Evolutionary conservation across 1,140 invertebrate genomes (phyloP), one percentile per base, ranked within the genome.

Genomic region (Eupristina koningsbergeri): DNA sequence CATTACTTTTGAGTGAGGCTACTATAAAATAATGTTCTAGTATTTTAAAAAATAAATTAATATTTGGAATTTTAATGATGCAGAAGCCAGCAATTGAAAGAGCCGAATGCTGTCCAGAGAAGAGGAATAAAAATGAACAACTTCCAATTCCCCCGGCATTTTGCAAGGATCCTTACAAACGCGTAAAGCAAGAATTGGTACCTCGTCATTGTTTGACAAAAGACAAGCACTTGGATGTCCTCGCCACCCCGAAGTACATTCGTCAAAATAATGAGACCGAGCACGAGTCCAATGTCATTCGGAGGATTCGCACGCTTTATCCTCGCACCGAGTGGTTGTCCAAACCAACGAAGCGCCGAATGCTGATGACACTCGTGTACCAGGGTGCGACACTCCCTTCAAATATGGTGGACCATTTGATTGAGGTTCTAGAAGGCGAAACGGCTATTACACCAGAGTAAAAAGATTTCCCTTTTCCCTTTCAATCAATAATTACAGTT

Each of bases 361-460:
- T 90, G 19, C 53, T 90, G 29, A 82, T 85, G 6, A 91, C 89
- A 0, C 81, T 93, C 8, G 58, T 87, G 67, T 85, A 89, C 29
- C 85, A 86, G 1, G 83, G 83, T 9, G 47, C 58, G 0, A 84
- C 76, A 31, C 73, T 93, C 29, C 87, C 91, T 2, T 61, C 86
- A 5, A 81, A 88, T 15, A 83, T 90, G 31, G 41, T 92, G 0
- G 86, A 91, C 34, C 89, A 89, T 85, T 87, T 93, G 36, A 86
- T 91, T 8, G 88, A 87, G 71, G 83, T 87, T 19, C 39, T 92
- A 22, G 90, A 92, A 75, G 83, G 71, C 1, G 87, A 89, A 78
- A 87, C 90, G 0, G 89, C 87, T 47, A 83, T 92, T 47, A 88
- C 89, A 22, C 89, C 91, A 15, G 91, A 92, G 92, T 92, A 91